Conservation (phyloP, 2,113 vertebrate genomes). For the Nycticorax nycticorax region DNA sequence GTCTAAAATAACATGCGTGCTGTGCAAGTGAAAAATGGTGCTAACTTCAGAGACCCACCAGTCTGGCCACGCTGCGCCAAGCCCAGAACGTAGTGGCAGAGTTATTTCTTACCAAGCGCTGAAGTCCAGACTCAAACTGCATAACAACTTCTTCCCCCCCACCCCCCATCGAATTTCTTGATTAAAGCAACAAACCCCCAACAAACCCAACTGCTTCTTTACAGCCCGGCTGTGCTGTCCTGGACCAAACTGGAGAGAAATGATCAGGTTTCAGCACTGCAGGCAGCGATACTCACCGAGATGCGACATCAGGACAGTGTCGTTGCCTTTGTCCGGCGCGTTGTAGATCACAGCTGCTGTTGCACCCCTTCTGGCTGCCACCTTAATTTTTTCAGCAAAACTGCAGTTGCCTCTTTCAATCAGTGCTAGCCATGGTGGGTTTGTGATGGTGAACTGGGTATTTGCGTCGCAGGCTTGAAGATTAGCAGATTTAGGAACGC, state of each 20-base stretch:
- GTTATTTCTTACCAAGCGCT: neutral
- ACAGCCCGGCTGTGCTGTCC: neutral
- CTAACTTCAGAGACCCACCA: neutral
- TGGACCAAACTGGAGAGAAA: neutral
- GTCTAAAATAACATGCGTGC: neutral
- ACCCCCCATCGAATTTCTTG: neutral
- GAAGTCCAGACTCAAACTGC: neutral
- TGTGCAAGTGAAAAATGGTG: neutral
- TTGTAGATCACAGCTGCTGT: slow-evolving; percentile 87
- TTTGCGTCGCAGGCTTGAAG: slow-evolving; percentile 67
- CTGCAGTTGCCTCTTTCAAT: slow-evolving; percentile 89
- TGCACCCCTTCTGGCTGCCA: slow-evolving; percentile 74
- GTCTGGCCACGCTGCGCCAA: neutral
- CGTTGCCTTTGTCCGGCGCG: slow-evolving; percentile 56
- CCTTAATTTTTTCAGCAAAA: slow-evolving; percentile 83
- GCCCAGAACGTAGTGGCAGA: neutral
- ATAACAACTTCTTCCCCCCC: rapidly evolving
- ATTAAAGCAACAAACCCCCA: neutral
- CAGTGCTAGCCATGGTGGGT: slow-evolving; percentile 83
- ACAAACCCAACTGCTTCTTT: neutral
- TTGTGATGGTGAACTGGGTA: slow-evolving; percentile 42
- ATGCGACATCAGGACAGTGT: slow-evolving; percentile 75
- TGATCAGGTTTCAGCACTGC: neutral
- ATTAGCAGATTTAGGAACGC: slow-evolving; percentile 50
- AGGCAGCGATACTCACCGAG: slow-evolving; percentile 63